Base-by-base conservation (phyloP, 2,797 vertebrate genomes). In the Rhabdomys pumilio region DNA sequence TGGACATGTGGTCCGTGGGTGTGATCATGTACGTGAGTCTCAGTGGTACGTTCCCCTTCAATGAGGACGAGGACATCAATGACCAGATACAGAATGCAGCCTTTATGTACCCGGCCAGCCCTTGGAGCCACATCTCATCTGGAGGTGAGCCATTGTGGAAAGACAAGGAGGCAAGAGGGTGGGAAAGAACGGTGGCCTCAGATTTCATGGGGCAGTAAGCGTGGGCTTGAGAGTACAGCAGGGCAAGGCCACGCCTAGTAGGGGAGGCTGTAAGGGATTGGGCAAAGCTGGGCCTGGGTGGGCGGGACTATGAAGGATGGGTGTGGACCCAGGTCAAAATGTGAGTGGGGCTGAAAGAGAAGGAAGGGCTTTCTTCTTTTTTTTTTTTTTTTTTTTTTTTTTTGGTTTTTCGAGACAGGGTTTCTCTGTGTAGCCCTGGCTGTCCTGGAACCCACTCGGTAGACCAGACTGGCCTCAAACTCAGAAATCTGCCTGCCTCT, bases 1-100 rank as follows among this genome's bases (percentile, higher is more conserved):
- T 99, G 96, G 99, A 99, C 98, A 99, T 99, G 99, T 99, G 99
- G 99, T 99, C 99, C 0, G 99, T 99, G 11, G 99, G 99, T 0
- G 99, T 99, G 91, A 99, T 99, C 94, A 99, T 99, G 99, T 99
- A 99, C 0, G 99, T 99, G 97, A 99, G 99, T 98, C 98, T 99
- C 91, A 99, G 99, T 0, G 99, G 99, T 47, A 99, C 99, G 0
- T 99, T 99, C 97, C 99, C 99, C 2, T 99, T 99, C 97, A 99
- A 99, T 15, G 99, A 99, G 97, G 99, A 99, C 0, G 99, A 99
- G 97, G 99, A 99, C 85, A 99, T 99, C 97, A 99, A 99, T 0
- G 99, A 99, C 98, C 99, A 99, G 98, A 99, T 99, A 91, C 99
- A 99, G 98, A 99, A 99, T 0, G 99, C 99, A 0, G 99, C 99